A percentile compares a stretch with the other conserved stretches of the same genome.
Evolutionary conservation across 1,140 invertebrate species (phyloP).

Genomic region (Eriosoma lanigerum): DNA sequence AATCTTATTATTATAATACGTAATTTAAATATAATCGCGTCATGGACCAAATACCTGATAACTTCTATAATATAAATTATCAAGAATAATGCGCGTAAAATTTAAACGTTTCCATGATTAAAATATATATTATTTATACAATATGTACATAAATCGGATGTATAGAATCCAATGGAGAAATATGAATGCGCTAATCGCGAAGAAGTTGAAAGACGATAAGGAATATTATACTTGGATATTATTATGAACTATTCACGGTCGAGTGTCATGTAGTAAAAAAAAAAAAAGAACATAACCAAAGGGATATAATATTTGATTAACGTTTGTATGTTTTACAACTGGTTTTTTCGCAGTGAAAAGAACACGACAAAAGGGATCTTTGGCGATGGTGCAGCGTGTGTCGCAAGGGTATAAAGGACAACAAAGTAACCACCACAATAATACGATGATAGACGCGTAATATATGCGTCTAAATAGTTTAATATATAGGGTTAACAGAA

Average conservation of each 20-base stretch:
- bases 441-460: no score
- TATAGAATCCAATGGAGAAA: no score
- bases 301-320: no score
- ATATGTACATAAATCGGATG: no score
- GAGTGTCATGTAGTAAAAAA: not conserved
- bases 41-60: not conserved
- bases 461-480: no score
- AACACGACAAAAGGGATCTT: not conserved
- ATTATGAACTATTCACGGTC: conserved; percentile 25
- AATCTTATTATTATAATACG: no score
- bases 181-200: no score
- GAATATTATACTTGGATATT: not conserved
- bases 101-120: not conserved
- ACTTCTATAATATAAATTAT: not conserved
- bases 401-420: not conserved
- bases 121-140: no score
- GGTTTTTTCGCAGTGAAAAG: not conserved
- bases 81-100: not conserved
- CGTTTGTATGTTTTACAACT: not conserved
- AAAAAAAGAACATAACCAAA: no score
- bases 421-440: not conserved
- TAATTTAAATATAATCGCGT: not conserved
- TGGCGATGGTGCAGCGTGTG: not conserved
- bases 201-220: no score
- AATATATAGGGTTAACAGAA: no score